Evolutionary conservation across 1,140 invertebrate species (phyloP), one percentile per base, ranked within the genome.

Genomic region (Dolichoris vasculosae): DNA sequence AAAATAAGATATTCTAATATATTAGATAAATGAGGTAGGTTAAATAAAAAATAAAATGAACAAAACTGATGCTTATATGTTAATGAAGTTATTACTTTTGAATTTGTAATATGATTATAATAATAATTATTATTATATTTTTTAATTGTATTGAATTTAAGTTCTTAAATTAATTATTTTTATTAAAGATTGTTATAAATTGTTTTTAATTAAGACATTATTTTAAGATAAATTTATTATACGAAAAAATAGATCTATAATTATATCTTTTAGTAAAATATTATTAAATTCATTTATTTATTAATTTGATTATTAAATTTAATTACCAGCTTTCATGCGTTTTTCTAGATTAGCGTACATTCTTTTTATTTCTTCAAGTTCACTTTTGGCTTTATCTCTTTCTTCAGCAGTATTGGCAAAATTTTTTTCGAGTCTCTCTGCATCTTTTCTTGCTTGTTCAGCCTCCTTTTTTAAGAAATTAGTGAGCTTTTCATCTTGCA

Each of bases 351-450:
- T 94, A 73, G 95, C 94, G 87, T 97, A 97, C 90, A 95, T 95
- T 89, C 95, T 95, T 90, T 96, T 97, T 83, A 96, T 94, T 92
- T 97, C 97, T 90, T 97, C 97, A 64, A 97, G 92, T 90, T 97
- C 96, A 32, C 94, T 95, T 90, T 96, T 95, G 0, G 95, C 95
- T 55, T 95, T 95, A 86, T 97, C 96, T 84, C 97, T 94, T 91
- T 97, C 95, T 88, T 97, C 96, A 4, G 95, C 95, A 8, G 95
- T 95, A 87, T 95, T 94, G 59, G 96, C 95, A 90, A 96, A 97
- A 89, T 97, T 96, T 88, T 96, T 95, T 89, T 97, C 96, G 86
- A 97, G 94, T 89, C 96, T 95, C 89, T 97, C 97, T 0, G 96
- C 96, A 32, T 95, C 95, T 89, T 96, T 96, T 89, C 96, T 95